A percentile compares a stretch with the other conserved stretches of the same genome.
Evolutionary conservation across 2,113 vertebrate genomes (phyloP).

Genomic region (Cyanoliseus patagonus): DNA sequence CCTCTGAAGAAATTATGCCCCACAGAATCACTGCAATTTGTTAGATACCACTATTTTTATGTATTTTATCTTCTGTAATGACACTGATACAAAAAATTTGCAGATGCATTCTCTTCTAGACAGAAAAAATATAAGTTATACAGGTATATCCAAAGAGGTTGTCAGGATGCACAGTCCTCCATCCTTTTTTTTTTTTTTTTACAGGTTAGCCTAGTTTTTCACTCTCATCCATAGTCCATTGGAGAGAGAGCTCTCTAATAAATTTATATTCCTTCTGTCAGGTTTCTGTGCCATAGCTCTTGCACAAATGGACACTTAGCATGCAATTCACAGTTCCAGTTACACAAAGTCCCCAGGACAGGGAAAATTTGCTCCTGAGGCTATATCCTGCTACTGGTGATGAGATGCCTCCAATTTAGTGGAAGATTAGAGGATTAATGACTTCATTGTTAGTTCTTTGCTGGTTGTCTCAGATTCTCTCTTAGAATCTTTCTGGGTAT

Average conservation of each 20-base stretch:
- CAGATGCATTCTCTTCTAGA: neutral
- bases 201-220: neutral
- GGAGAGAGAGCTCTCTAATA: neutral
- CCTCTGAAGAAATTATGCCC: neutral
- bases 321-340: neutral
- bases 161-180: neutral
- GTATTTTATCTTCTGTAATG: neutral
- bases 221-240: neutral
- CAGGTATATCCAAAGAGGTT: neutral
- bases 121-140: neutral
- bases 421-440: neutral
- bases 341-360: neutral
- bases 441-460: neutral
- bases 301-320: neutral
- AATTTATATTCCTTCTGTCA: neutral
- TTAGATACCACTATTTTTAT: neutral
- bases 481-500: neutral
- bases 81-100: neutral
- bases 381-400: neutral
- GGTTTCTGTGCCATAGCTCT: neutral
- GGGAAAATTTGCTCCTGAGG: neutral
- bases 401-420: neutral
- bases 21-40: neutral
- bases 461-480: neutral
- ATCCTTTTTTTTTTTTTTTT: neutral